phyloP scores from a whole-genome alignment of 1,140 invertebrate species.

The Neuroterus valhalla region DNA sequence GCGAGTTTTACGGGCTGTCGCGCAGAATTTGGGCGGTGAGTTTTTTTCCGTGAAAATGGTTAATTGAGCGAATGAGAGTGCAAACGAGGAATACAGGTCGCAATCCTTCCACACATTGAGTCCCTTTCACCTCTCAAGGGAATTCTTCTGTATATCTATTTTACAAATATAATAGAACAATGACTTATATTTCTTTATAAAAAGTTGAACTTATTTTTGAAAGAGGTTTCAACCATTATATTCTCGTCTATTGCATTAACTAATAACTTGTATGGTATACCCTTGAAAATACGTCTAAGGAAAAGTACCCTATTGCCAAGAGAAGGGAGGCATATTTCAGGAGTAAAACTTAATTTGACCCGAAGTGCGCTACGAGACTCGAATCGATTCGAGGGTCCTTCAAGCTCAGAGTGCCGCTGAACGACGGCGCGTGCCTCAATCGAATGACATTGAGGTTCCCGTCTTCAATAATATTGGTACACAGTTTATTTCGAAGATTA shows the following conservation, averaged over 20 bases:
- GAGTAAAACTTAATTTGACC: conserved; percentile 72
- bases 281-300: background rate
- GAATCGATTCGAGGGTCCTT: conserved; percentile 72
- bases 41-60: conserved; percentile 66
- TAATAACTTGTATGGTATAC: background rate
- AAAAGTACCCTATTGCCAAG: background rate
- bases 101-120: background rate
- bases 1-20: conserved; percentile 70
- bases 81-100: conserved; percentile 43
- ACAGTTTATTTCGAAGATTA: conserved; percentile 23
- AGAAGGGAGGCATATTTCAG: conserved; percentile 63
- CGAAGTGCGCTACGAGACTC: conserved; percentile 69
- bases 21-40: conserved; percentile 68
- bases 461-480: conserved; percentile 51
- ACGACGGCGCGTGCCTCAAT: conserved; percentile 69
- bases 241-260: background rate
- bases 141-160: too few species aligned
- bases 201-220: background rate
- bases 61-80: conserved; percentile 69
- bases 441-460: conserved; percentile 66
- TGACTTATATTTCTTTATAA: too few species aligned
- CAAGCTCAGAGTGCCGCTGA: conserved; percentile 65
- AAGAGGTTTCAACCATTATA: background rate
- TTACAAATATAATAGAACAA: too few species aligned
- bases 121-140: conserved; percentile 28